These are phyloP conservation scores for Stenichneumon culpator DNA, from an alignment of 2,888 invertebrate species.

Conservation along the genomic window DNA sequence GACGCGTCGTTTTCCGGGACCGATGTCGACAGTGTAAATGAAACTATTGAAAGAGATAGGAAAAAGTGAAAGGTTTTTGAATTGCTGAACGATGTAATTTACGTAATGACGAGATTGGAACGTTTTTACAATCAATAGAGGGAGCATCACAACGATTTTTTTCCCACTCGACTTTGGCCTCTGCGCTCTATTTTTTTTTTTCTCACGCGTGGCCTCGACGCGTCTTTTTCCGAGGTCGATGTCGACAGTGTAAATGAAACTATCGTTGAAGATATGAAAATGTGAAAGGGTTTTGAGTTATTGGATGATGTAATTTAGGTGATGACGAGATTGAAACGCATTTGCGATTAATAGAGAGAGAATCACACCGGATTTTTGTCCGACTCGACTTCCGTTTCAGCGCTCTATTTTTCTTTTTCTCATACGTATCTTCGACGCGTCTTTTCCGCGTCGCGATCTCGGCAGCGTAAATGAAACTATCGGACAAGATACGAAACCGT, in stretches of 20 bases:
- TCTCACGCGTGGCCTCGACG: conserved; percentile 22
- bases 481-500: not conserved
- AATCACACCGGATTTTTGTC: conserved; percentile 36
- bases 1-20: not conserved
- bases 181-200: conserved; percentile 20
- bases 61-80: not conserved
- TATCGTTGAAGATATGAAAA: not conserved
- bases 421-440: not conserved
- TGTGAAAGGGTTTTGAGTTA: not conserved
- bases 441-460: not conserved
- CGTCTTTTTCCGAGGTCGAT: not conserved
- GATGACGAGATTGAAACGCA: not conserved
- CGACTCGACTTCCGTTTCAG: conserved; percentile 48
- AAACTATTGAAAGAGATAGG: no score
- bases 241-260: not conserved
- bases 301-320: no score
- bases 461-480: not conserved
- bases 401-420: conserved; percentile 37
- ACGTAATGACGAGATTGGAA: conserved; percentile 21
- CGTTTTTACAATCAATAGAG: not conserved
- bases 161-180: conserved; percentile 51
- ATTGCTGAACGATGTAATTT: not conserved
- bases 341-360: not conserved
- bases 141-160: conserved; percentile 37
- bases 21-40: no score